Evolutionary conservation across 2,113 vertebrate genomes (phyloP), one percentile per base, ranked within the genome.

Genomic region (Zonotrichia leucophrys): DNA sequence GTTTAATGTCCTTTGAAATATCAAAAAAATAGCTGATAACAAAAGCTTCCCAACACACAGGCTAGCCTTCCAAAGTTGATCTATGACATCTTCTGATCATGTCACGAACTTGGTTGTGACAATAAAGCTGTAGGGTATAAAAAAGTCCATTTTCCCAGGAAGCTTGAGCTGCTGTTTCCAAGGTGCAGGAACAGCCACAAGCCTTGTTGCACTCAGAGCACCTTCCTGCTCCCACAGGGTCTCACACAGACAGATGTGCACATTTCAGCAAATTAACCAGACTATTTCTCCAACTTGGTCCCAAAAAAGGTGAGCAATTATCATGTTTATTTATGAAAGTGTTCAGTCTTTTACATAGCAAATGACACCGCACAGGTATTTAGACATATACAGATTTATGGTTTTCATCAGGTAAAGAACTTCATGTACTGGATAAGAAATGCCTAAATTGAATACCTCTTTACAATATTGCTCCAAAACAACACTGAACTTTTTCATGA

Each of bases 401-500:
- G 59, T 60, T 78, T 94, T 85, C 63, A 89, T 15, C 31, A 41
- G 59, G 27, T 58, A 42, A 59, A 69, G 15, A 62, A 16, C 14
- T 75, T 70, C 33, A 31, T 7, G 13, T n/a, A 67, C 5, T 84
- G 41, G 5, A 5, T 25, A 52, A 87, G 42, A 63, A 89, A 60
- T 30, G 31, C 24, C 74, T 79, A 7, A 84, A 56, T 18, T 35
- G 22, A 86, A 72, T 96, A 99, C 99, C 99, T 99, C 99, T 98
- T 99, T 99, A 83, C 96, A 98, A 72, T 99, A 99, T 89, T 99
- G 98, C 23, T 93, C 92, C 86, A 99, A 96, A 80, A 99, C 97
- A 53, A 99, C 98, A 17, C 97, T 97, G 76, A 99, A 99, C 69
- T 99, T 99, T 97, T 97, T 98, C 98, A 98, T 99, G 97, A 99